A percentile compares a stretch with the other conserved stretches of the same genome.
These are phyloP conservation scores for Apodemia mormo DNA, from an alignment of 2,888 invertebrate genomes.

Conservation along the genomic window DNA sequence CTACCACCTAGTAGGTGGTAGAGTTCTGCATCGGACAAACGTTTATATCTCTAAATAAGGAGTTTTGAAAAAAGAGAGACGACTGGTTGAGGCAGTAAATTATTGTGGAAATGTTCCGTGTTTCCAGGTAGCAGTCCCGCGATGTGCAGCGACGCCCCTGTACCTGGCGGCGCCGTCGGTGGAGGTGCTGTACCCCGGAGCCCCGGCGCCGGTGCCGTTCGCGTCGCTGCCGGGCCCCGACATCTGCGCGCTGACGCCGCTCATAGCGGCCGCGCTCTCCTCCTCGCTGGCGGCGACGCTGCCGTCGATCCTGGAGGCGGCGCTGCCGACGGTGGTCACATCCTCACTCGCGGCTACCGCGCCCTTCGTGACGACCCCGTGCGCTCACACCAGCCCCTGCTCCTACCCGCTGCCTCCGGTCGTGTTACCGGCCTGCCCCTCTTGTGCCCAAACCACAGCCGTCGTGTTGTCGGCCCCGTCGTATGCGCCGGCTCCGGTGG, in stretches of 20 bases:
- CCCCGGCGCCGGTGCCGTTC: not conserved
- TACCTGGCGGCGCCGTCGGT: not conserved
- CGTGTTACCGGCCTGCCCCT: not conserved
- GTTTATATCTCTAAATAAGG: no score
- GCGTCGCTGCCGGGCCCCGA: not conserved
- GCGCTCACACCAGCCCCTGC: not conserved
- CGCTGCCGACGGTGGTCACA: constrained; percentile 10
- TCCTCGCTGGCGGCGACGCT: constrained; percentile 1
- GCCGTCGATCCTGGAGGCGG: not conserved
- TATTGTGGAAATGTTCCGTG: not conserved
- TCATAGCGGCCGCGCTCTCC: not conserved
- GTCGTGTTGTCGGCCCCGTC: not conserved
- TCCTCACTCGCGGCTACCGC: constrained; percentile 13
- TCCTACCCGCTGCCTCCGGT: not conserved
- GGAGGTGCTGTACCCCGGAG: constrained; percentile 7
- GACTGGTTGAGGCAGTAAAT: not conserved
- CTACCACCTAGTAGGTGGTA: no score
- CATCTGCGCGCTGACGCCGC: constrained; percentile 5
- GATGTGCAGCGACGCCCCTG: not conserved
- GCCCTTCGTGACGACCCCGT: not conserved
- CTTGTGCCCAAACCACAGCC: no score
- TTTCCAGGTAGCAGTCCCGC: not conserved
- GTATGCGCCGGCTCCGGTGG: not conserved
- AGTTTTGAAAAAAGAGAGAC: no score
- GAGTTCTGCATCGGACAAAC: no score